phyloP scores from a whole-genome alignment of 2,113 vertebrate genomes.

The Macroglossus sobrinus region DNA sequence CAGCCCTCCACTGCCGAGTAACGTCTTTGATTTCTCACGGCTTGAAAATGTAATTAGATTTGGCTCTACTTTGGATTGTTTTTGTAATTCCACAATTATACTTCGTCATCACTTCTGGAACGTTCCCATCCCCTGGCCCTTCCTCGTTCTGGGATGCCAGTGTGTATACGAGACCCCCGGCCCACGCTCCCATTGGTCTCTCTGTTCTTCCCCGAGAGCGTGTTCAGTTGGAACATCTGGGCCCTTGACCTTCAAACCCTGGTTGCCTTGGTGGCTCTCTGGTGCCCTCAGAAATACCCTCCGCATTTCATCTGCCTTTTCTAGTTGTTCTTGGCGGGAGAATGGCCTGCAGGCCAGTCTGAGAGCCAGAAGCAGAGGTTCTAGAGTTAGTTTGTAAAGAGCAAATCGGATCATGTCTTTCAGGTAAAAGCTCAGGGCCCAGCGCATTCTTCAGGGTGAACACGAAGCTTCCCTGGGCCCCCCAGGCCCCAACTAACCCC shows the following conservation, averaged over 20 bases:
- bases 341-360: neutral
- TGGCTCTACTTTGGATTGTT: neutral
- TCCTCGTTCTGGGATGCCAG: neutral
- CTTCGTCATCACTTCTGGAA: neutral
- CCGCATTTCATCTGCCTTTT: constrained; percentile 6
- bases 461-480: too few species aligned
- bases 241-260: neutral
- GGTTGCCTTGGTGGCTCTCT: neutral
- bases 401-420: neutral
- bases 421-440: neutral
- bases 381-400: neutral
- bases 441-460: neutral
- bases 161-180: neutral
- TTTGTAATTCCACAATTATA: neutral
- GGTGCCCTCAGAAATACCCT: neutral
- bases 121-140: neutral
- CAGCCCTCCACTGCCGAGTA: neutral
- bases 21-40: neutral
- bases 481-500: too few species aligned
- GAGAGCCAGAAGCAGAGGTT: neutral
- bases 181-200: neutral
- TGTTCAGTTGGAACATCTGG: neutral
- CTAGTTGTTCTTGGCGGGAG: neutral
- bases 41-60: neutral
- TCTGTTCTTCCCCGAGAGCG: neutral